Conservation (phyloP, 35 echinoderm and acorn worm genomes). For the Eucidaris tribuloides region DNA sequence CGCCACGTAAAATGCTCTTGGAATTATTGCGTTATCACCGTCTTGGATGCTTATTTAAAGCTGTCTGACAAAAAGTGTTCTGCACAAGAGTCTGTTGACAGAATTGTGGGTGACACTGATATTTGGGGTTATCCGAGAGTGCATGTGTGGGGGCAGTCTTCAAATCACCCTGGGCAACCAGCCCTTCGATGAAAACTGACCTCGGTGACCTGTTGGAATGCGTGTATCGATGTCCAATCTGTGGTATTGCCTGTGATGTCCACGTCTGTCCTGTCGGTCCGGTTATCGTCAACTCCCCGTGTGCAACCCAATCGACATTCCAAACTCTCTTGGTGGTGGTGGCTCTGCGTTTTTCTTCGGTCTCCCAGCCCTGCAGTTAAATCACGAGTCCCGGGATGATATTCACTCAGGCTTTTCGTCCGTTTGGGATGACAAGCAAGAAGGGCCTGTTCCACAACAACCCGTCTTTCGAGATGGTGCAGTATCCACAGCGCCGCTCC, state of each 20-base stretch:
- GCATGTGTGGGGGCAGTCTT: background rate
- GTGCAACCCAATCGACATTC: constrained; percentile 34
- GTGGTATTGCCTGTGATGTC: background rate
- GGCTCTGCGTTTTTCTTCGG: background rate
- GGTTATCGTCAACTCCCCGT: no score
- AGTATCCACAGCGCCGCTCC: constrained; percentile 31
- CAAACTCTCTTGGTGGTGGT: background rate
- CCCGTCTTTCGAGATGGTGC: constrained; percentile 67
- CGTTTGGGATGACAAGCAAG: constrained; percentile 9
- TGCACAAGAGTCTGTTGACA: no score
- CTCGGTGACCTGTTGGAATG: constrained; percentile 8
- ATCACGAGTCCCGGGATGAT: constrained; percentile 34
- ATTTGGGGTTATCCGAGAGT: no score
- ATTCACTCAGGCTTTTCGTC: constrained; percentile 39
- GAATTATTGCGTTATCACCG: no score
- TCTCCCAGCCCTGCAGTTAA: constrained; percentile 15
- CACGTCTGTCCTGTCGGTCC: background rate
- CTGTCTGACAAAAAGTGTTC: no score
- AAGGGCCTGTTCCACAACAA: constrained; percentile 60
- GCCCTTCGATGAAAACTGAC: no score
- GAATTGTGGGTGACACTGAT: no score
- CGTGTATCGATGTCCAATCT: constrained; percentile 12
- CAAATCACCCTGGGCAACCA: constrained; percentile 1
- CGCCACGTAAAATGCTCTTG: no score
- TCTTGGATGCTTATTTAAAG: no score